Percentiles rank a stretch among this genome's conserved stretches.
Evolutionary conservation across 2,113 vertebrate species (phyloP).

Genomic region (Alectura lathami): DNA sequence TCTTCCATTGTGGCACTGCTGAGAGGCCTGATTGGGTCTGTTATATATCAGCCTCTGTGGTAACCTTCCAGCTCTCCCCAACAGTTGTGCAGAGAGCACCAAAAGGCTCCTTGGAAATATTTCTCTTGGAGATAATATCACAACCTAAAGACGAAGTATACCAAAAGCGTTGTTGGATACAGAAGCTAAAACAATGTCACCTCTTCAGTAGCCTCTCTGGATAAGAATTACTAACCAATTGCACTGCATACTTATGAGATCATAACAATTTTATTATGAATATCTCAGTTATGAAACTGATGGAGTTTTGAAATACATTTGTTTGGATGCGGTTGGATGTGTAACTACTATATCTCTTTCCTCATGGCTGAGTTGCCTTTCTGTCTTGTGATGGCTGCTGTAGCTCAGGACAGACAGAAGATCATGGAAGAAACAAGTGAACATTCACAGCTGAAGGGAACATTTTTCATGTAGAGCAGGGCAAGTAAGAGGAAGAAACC

Average conservation of each 20-base stretch:
- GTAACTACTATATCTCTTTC: not conserved
- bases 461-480: not conserved
- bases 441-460: not conserved
- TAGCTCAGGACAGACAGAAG: not conserved
- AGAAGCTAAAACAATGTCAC: not conserved
- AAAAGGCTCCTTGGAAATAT: not conserved
- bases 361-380: not conserved
- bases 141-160: not conserved
- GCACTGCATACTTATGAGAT: not conserved
- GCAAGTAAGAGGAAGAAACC: not conserved
- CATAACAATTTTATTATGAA: not conserved
- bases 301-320: not conserved
- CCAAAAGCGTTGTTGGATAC: not conserved
- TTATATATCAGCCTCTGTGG: not conserved
- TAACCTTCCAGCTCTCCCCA: not conserved
- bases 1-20: not conserved
- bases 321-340: not conserved
- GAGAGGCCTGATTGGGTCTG: not conserved
- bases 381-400: not conserved
- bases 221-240: not conserved
- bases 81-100: fast-evolving
- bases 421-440: not conserved
- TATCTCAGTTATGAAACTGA: not conserved
- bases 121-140: not conserved
- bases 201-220: not conserved